phyloP scores from a whole-genome alignment of 1,140 invertebrate genomes.

The Pogonognathellus flavescens region DNA sequence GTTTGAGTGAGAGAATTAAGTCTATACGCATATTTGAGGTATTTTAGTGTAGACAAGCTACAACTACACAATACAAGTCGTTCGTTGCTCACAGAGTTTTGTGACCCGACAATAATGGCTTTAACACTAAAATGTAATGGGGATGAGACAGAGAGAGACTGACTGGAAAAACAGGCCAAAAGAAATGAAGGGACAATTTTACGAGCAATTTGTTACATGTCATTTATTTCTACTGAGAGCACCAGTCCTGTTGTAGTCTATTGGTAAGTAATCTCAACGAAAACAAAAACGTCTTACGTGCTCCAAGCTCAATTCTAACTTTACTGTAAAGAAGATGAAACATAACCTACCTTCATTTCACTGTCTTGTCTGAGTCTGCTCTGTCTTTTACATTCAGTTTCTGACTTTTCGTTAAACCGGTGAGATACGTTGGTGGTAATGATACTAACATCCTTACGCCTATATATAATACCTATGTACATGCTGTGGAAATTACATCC shows the following conservation, averaged over 20 bases:
- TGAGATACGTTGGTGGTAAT: no score
- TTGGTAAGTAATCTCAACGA: not conserved
- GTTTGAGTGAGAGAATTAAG: no score
- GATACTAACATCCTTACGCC: no score
- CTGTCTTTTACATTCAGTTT: not conserved
- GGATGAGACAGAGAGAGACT: not conserved
- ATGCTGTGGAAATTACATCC: no score
- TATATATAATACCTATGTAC: no score
- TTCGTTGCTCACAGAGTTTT: not conserved
- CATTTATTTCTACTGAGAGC: not conserved
- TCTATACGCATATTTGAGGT: not conserved
- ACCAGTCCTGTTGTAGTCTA: slow-evolving; percentile 6
- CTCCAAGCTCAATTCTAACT: not conserved
- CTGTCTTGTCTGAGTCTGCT: not conserved
- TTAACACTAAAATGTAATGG: not conserved
- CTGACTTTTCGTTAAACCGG: not conserved
- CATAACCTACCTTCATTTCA: slow-evolving; percentile 37
- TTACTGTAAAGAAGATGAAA: not conserved
- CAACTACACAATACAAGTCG: not conserved
- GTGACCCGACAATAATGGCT: slow-evolving; percentile 1
- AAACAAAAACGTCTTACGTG: slow-evolving; percentile 27
- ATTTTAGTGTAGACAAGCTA: not conserved
- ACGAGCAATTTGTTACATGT: slow-evolving; percentile 43
- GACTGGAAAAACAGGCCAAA: slow-evolving; percentile 2
- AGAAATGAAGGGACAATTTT: slow-evolving; percentile 32